Evolutionary conservation across 1,140 invertebrate species (phyloP).

Genomic region (Mizuhopecten yessoensis): DNA sequence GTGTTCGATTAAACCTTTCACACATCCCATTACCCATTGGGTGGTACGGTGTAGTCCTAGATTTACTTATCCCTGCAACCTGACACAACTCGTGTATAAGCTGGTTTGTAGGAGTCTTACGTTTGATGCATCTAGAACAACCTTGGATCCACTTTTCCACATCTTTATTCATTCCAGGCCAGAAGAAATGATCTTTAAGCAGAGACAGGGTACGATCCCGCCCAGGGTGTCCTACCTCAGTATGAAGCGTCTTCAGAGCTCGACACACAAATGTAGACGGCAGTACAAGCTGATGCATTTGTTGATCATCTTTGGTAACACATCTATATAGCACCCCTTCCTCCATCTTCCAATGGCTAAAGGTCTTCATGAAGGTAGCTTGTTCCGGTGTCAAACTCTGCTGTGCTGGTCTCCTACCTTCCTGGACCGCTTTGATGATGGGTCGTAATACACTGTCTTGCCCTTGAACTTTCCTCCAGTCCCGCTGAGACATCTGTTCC

Average conservation of each 20-base stretch:
- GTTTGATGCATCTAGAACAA: conserved; percentile 46
- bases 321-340: conserved; percentile 44
- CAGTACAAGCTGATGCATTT: conserved; percentile 28
- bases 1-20: no score
- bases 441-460: conserved; percentile 39
- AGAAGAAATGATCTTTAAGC: conserved; percentile 52
- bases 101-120: conserved; percentile 47
- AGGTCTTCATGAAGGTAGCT: neutral
- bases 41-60: no score
- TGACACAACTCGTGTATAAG: no score
- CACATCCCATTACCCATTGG: no score
- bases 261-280: neutral
- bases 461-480: conserved; percentile 34
- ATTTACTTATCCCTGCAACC: no score
- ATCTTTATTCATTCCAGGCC: conserved; percentile 53
- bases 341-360: neutral
- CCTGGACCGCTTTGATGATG: neutral
- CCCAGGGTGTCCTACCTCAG: conserved; percentile 53
- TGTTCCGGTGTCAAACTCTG: neutral
- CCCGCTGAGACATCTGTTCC: neutral
- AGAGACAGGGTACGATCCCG: conserved; percentile 43
- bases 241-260: neutral
- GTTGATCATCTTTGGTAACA: neutral
- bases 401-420: neutral
- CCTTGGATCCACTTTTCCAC: conserved; percentile 45